These are phyloP conservation scores for Callorhinus ursinus DNA, from an alignment of 2,113 vertebrate species.

Conservation along the genomic window DNA sequence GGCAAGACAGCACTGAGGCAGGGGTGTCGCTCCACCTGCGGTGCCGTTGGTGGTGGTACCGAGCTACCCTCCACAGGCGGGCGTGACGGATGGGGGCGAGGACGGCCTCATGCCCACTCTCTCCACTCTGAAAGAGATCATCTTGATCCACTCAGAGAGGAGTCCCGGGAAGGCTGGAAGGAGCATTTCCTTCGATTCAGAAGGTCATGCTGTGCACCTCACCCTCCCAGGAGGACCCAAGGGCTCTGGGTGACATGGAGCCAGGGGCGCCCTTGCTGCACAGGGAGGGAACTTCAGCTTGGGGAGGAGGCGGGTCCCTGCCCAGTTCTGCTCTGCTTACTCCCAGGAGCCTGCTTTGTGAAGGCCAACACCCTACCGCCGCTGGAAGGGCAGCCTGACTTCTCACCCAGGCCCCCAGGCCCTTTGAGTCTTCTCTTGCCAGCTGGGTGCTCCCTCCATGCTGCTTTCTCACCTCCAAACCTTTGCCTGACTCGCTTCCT, in stretches of 20 bases:
- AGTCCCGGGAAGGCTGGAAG: background rate
- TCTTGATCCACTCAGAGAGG: background rate
- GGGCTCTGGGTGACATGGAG: background rate
- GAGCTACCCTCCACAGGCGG: background rate
- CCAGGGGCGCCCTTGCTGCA: background rate
- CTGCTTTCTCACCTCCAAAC: background rate
- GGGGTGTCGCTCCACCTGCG: too few species aligned
- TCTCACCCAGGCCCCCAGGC: background rate
- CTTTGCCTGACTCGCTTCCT: background rate
- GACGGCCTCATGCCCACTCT: background rate
- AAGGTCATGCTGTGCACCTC: background rate
- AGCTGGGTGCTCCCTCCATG: accelerated
- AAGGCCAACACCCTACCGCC: background rate
- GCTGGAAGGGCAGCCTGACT: background rate
- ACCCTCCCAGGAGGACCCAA: background rate
- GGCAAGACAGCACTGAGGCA: background rate
- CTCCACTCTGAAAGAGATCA: background rate
- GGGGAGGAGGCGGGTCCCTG: background rate
- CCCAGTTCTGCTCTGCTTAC: background rate
- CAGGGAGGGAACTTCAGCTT: background rate
- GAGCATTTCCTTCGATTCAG: background rate
- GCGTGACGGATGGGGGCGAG: background rate
- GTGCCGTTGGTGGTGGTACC: too few species aligned
- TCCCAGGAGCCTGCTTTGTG: background rate
- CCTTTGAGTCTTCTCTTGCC: background rate